Evolutionary conservation across 2,888 invertebrate species (phyloP).

Genomic region (Romanomermis culicivorax): DNA sequence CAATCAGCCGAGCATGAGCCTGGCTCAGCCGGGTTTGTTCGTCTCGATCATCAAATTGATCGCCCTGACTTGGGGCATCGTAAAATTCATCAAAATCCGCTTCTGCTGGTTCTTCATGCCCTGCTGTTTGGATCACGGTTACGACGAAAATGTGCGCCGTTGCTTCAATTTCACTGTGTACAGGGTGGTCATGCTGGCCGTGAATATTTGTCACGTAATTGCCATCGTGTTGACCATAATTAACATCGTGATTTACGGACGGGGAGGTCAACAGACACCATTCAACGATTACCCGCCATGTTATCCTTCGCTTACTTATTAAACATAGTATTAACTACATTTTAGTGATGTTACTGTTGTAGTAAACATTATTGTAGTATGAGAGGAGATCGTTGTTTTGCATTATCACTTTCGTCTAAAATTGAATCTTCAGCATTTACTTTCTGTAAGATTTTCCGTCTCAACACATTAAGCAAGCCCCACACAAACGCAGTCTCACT

Average conservation of each 20-base stretch:
- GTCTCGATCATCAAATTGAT: conserved; percentile 23
- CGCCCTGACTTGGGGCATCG: conserved; percentile 25
- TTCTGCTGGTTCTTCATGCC: conserved; percentile 24
- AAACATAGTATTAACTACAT: too few relatives aligned
- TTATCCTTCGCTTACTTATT: background rate
- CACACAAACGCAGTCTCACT: too few relatives aligned
- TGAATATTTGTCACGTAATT: conserved; percentile 23
- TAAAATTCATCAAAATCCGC: conserved; percentile 26
- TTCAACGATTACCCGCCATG: background rate
- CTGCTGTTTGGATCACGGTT: conserved; percentile 8
- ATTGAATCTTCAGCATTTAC: too few relatives aligned
- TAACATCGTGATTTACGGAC: conserved; percentile 13
- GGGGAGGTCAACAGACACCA: background rate
- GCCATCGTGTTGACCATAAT: conserved; percentile 18
- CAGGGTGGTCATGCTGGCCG: conserved; percentile 23
- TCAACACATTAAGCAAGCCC: too few relatives aligned
- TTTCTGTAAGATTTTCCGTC: too few relatives aligned
- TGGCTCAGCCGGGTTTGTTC: conserved; percentile 23
- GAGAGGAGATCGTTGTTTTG: too few relatives aligned
- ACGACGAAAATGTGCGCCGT: conserved; percentile 23
- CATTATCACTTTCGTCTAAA: too few relatives aligned
- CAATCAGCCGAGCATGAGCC: conserved; percentile 22
- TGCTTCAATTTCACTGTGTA: conserved; percentile 23
- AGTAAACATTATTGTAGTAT: too few relatives aligned
- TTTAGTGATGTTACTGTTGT: too few relatives aligned